Percentiles rank a stretch among this genome's conserved stretches.
Evolutionary conservation across 2,113 vertebrate species (phyloP).

Genomic region (Todiramphus chloris): DNA sequence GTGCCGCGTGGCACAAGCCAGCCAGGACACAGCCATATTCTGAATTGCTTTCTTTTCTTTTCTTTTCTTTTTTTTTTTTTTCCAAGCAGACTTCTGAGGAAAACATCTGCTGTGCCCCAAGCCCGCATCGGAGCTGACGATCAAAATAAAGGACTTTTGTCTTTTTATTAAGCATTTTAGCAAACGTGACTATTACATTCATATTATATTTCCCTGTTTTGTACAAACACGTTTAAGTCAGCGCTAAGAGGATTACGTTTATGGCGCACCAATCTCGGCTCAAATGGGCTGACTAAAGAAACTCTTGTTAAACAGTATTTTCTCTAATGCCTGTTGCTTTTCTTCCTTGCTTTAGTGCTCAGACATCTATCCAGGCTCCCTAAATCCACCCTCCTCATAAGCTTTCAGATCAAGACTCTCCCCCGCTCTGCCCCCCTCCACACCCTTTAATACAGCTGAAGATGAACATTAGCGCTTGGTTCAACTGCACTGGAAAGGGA

Average conservation of each 20-base stretch:
- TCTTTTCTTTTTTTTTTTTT: neutral
- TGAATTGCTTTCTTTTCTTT: neutral
- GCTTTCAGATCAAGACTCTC: conserved; percentile 51
- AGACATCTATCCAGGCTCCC: conserved; percentile 41
- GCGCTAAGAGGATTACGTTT: conserved; percentile 79
- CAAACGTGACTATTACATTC: conserved; percentile 66
- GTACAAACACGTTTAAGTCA: conserved; percentile 75
- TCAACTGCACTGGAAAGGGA: conserved; percentile 80
- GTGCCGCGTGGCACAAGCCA: neutral
- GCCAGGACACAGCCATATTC: neutral
- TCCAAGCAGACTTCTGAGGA: conserved; percentile 4
- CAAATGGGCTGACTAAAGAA: conserved; percentile 72
- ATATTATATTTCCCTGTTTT: conserved; percentile 78
- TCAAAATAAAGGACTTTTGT: conserved; percentile 66
- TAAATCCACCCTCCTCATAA: conserved; percentile 59
- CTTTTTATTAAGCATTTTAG: conserved; percentile 75
- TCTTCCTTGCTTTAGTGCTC: conserved; percentile 58
- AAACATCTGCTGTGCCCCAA: conserved; percentile 55
- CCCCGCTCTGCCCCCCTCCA: neutral
- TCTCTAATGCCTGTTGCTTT: conserved; percentile 74
- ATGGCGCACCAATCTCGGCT: conserved; percentile 42
- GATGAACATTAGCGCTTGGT: conserved; percentile 75
- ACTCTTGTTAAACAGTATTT: conserved; percentile 76
- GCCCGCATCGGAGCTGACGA: conserved; percentile 32
- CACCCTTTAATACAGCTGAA: conserved; percentile 76